Conservation (phyloP, 1,140 invertebrate species). For the Aricia agestis region DNA sequence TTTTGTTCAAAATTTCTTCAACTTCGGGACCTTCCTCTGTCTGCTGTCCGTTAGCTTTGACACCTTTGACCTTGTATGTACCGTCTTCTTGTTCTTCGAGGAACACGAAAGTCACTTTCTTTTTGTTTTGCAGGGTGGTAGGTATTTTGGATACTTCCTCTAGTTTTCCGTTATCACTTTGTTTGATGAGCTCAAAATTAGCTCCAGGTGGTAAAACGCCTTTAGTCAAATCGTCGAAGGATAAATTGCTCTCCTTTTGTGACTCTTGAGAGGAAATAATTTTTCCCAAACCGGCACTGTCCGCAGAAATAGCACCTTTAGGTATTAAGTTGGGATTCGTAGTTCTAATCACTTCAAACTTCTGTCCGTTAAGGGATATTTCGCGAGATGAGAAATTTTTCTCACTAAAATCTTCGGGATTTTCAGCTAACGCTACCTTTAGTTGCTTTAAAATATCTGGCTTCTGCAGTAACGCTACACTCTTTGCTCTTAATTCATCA, state of each 20-base stretch:
- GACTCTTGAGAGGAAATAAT: conserved; percentile 56
- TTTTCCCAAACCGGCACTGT: conserved; percentile 62
- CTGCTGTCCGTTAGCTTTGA: conserved; percentile 83
- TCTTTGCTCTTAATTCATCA: conserved; percentile 62
- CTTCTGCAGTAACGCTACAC: conserved; percentile 63
- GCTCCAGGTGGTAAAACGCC: conserved; percentile 85
- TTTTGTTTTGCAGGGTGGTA: conserved; percentile 80
- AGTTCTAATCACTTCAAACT: conserved; percentile 83
- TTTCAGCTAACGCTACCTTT: conserved; percentile 82
- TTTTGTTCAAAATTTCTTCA: conserved; percentile 86
- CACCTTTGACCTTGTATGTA: conserved; percentile 87
- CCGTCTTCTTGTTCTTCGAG: conserved; percentile 90
- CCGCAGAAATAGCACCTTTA: conserved; percentile 68
- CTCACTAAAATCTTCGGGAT: conserved; percentile 78
- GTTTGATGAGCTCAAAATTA: conserved; percentile 85
- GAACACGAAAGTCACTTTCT: conserved; percentile 90
- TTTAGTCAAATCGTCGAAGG: conserved; percentile 85
- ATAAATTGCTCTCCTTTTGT: conserved; percentile 61
- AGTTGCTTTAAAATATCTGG: conserved; percentile 82
- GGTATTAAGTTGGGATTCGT: conserved; percentile 80
- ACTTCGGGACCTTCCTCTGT: conserved; percentile 85
- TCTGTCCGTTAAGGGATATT: conserved; percentile 84
- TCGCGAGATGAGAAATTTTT: conserved; percentile 84
- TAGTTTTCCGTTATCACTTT: conserved; percentile 82
- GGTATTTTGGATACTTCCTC: conserved; percentile 82